Base-by-base conservation (phyloP, 2,113 vertebrate species). In the Ciconia boyciana region DNA sequence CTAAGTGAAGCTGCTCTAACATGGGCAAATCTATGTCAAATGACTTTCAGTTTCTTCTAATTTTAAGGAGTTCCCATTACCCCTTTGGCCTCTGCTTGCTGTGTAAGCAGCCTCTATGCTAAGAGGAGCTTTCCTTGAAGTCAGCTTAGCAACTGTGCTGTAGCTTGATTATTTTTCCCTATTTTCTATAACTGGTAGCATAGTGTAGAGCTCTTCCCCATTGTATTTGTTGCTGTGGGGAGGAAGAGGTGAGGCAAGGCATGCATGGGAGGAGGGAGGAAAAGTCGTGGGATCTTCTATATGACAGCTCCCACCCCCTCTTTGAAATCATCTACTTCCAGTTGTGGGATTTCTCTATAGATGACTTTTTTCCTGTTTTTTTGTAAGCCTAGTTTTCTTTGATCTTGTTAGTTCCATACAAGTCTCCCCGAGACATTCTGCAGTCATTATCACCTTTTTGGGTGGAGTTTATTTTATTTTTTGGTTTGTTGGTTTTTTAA, bases 401-500 rank as follows among this genome's bases (percentile, higher is more conserved):
- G 93, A 94, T 98, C 96, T 98, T 88, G 19, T 89, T 97, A 96
- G 98, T 93, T 96, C 98, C n/a, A 34, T 98, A 98, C 91, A 94
- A 95, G 98, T 98, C 98, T 98, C 98, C 98, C 98, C 68, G 98
- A 98, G 98, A 98, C 98, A 98, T 98, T 98, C 97, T 98, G 96
- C 98, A 98, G 97, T 98, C 98, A 98, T 98, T 98, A 98, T 98
- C 98, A 98, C 98, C 98, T 97, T 98, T 98, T 98, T 98, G 98
- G 98, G 98, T 98, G 98, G 98, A 98, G 95, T 98, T 98, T 98
- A 94, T 97, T 98, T 98, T 98, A 58, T 69, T 97, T 96, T 83
- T 95, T 79, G 14, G 93, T 85, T 95, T 69, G 92, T 62, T 91
- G 91, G 31, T 97, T 97, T 97, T 97, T 97, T 75, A 90, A 97